Evolutionary conservation across 2,113 vertebrate genomes (phyloP).

Genomic region (Cebidichthys violaceus): DNA sequence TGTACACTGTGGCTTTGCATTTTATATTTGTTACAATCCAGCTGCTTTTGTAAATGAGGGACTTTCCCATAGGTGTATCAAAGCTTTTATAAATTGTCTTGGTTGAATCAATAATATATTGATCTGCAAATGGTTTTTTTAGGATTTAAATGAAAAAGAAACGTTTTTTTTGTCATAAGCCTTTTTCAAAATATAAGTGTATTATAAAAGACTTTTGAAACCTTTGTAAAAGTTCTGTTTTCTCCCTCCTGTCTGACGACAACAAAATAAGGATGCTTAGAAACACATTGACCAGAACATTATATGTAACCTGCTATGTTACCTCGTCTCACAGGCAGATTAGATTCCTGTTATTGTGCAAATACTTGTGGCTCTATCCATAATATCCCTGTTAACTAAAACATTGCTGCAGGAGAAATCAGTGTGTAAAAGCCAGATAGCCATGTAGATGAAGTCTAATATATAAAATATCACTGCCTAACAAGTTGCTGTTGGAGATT

Average conservation of each 20-base stretch:
- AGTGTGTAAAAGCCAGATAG: neutral
- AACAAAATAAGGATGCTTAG: neutral
- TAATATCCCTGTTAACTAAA: neutral
- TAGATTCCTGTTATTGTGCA: neutral
- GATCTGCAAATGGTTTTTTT: neutral
- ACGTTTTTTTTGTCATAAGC: neutral
- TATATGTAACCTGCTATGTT: neutral
- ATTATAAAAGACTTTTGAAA: slow-evolving; percentile 2
- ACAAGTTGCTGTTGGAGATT: neutral
- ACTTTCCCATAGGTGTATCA: neutral
- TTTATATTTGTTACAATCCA: too few species aligned
- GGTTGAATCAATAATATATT: neutral
- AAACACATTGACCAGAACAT: neutral
- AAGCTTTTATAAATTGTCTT: neutral
- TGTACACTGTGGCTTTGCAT: neutral
- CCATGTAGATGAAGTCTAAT: neutral
- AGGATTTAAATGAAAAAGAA: neutral
- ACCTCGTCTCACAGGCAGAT: neutral
- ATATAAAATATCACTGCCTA: neutral
- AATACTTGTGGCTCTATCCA: neutral
- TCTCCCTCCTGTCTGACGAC: neutral
- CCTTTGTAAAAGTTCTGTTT: neutral
- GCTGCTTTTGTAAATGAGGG: too few species aligned
- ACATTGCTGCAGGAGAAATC: neutral
- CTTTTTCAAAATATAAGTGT: neutral